Evolutionary conservation across 2,113 vertebrate genomes (phyloP).

Genomic region (Thamnophis sirtalis): DNA sequence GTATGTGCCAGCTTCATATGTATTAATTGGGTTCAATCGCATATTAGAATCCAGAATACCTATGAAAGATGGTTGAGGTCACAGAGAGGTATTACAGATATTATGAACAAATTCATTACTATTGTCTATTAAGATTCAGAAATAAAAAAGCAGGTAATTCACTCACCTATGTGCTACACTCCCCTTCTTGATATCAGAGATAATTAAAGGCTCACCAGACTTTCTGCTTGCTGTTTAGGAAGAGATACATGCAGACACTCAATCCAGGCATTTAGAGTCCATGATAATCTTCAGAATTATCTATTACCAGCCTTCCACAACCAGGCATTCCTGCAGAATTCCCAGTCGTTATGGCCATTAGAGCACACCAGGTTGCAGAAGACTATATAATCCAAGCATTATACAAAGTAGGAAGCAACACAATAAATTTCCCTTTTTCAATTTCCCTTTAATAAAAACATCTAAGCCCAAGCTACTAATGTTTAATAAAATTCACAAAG

Average conservation of each 20-base stretch:
- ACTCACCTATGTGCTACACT: constrained; percentile 94
- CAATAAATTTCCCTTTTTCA: not conserved
- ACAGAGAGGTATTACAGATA: not conserved
- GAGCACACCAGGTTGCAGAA: not conserved
- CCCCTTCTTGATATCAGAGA: constrained; percentile 94
- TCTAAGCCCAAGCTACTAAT: not conserved
- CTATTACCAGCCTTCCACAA: not conserved
- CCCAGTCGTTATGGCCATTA: not conserved
- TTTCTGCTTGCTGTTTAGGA: constrained; percentile 83
- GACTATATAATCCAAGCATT: not conserved
- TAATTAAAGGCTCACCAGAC: constrained; percentile 89
- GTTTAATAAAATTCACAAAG: constrained; percentile 1
- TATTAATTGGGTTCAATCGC: not conserved
- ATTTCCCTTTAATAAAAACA: not conserved
- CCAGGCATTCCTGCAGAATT: not conserved
- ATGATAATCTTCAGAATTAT: not conserved
- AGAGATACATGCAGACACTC: constrained; percentile 27
- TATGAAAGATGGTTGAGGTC: not conserved
- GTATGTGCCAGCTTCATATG: not conserved
- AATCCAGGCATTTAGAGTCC: not conserved
- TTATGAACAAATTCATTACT: not conserved
- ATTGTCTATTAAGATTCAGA: not conserved
- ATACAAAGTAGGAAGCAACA: not conserved
- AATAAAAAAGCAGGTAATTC: not conserved
- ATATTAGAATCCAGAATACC: not conserved